These are phyloP conservation scores for Rhinoptilus africanus DNA, from an alignment of 2,113 vertebrate species.

Conservation along the genomic window DNA sequence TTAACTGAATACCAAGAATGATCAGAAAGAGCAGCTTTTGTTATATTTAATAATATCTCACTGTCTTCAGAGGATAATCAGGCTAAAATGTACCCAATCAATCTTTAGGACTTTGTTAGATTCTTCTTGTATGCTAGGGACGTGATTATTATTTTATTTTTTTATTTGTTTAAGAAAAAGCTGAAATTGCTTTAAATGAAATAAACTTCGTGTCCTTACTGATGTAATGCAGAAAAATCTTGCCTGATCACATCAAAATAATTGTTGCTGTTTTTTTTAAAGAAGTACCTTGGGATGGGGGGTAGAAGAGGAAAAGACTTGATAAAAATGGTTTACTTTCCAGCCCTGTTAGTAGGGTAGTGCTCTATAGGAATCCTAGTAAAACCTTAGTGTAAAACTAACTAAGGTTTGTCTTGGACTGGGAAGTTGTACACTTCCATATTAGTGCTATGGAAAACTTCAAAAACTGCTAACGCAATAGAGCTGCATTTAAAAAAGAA, in stretches of 20 bases:
- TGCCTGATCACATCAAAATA: not conserved
- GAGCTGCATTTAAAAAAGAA: not conserved
- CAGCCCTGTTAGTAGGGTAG: not conserved
- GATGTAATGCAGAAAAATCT: not conserved
- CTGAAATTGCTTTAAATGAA: not conserved
- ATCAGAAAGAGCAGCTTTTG: slow-evolving; percentile 78
- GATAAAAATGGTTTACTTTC: not conserved
- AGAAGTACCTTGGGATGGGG: not conserved
- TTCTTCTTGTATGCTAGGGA: not conserved
- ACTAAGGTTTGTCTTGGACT: not conserved
- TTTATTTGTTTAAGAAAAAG: not conserved
- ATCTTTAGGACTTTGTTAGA: slow-evolving; percentile 61
- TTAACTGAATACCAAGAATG: slow-evolving; percentile 83
- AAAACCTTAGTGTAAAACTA: not conserved
- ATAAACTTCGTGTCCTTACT: not conserved
- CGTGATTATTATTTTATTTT: not conserved
- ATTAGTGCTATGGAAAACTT: not conserved
- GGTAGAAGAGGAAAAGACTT: not conserved
- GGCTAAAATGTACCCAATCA: slow-evolving; percentile 59
- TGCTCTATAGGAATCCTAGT: not conserved
- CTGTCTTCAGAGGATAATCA: slow-evolving; percentile 66
- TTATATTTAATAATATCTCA: slow-evolving; percentile 72
- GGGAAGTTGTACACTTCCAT: not conserved
- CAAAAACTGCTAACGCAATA: not conserved
- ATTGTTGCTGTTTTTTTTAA: not conserved